These are phyloP conservation scores for Cephalopterus ornatus DNA, from an alignment of 2,113 vertebrate genomes.

Conservation along the genomic window DNA sequence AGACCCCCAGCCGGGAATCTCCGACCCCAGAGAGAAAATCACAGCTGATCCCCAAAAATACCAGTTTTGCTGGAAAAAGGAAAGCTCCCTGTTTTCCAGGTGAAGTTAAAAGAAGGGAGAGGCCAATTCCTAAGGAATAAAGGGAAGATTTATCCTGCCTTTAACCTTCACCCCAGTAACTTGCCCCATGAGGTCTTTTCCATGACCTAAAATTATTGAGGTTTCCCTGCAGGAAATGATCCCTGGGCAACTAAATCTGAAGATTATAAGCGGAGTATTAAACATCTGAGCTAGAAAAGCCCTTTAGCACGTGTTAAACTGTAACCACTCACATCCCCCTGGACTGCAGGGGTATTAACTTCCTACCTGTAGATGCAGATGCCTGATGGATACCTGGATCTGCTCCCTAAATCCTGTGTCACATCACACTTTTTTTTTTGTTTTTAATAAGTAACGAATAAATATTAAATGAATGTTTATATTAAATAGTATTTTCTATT, in stretches of 20 bases:
- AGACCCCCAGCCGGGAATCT: not conserved
- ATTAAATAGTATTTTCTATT: too few species aligned
- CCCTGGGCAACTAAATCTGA: not conserved
- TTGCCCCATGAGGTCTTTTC: not conserved
- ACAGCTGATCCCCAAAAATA: not conserved
- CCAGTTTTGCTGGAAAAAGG: not conserved
- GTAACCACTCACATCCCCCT: not conserved
- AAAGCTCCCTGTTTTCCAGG: not conserved
- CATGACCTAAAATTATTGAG: not conserved
- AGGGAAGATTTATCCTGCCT: not conserved
- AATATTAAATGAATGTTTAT: not conserved
- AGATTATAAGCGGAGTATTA: accelerated
- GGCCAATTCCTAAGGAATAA: not conserved
- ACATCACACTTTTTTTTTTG: not conserved
- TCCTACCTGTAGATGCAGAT: not conserved
- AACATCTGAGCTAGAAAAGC: not conserved
- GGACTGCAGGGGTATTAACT: accelerated
- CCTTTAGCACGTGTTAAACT: accelerated
- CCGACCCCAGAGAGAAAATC: not conserved
- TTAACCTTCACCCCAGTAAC: not conserved
- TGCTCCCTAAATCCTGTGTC: not conserved
- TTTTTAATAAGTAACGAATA: not conserved
- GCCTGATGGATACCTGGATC: not conserved
- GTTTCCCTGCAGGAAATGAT: not conserved
- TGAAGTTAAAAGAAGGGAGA: not conserved